These are phyloP conservation scores for Chrysina gloriosa DNA, from an alignment of 2,888 invertebrate species.

Conservation along the genomic window DNA sequence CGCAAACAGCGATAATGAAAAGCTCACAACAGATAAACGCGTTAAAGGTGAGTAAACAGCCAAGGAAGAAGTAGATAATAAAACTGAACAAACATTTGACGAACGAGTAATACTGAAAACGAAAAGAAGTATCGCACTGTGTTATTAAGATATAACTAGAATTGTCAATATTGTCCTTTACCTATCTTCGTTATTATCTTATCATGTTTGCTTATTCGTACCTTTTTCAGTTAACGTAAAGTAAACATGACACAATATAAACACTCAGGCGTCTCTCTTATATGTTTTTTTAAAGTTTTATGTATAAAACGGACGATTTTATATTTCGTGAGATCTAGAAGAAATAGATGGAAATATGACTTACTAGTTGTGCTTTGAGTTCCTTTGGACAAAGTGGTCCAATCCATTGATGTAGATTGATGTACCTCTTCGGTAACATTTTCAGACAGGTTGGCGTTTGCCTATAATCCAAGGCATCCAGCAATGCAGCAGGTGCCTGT, in stretches of 20 bases:
- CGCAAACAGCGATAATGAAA: conserved; percentile 26
- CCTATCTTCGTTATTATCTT: conserved; percentile 22
- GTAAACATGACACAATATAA: not conserved
- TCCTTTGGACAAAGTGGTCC: conserved; percentile 85
- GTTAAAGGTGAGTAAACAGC: conserved; percentile 18
- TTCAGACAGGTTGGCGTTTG: conserved; percentile 87
- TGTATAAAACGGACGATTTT: not conserved
- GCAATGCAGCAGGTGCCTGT: conserved; percentile 72
- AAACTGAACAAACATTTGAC: conserved; percentile 11
- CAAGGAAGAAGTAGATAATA: conserved; percentile 18
- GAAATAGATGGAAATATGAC: conserved; percentile 54
- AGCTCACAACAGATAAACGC: conserved; percentile 25
- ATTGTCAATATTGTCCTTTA: conserved; percentile 31
- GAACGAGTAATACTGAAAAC: conserved; percentile 2
- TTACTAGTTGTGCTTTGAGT: conserved; percentile 83
- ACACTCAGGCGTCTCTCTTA: too few species aligned
- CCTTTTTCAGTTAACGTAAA: conserved; percentile 7
- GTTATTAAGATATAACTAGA: conserved; percentile 11
- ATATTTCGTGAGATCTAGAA: not conserved
- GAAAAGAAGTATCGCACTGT: conserved; percentile 7
- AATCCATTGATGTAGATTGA: conserved; percentile 91
- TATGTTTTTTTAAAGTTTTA: too few species aligned
- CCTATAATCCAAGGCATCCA: conserved; percentile 81
- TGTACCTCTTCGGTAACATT: conserved; percentile 90
- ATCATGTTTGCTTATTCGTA: conserved; percentile 9